Base-by-base conservation (phyloP, 1,140 invertebrate genomes). In the Liolophura sinensis region DNA sequence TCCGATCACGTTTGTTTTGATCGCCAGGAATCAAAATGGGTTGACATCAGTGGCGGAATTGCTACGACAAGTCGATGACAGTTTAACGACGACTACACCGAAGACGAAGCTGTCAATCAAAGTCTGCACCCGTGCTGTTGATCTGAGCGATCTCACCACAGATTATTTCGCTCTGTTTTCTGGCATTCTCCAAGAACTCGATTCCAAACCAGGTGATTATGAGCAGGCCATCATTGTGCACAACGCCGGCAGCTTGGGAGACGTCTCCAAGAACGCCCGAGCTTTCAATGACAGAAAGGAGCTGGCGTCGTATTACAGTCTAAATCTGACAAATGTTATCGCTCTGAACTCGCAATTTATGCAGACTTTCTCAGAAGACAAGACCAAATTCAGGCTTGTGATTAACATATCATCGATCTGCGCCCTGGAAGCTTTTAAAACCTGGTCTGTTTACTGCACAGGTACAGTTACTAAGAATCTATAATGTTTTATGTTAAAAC, bases 351-450 rank as follows among this genome's bases (percentile, higher is more conserved):
- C 89, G 46, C 87, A 90, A 46, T 93, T 95, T 76, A 87, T 93
- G 75, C 82, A 87, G 61, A 65, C 82, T 16, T 89, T 90, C 70
- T 85, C 87, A 15, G 63, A 80, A 5, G 60, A 78, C 6, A 60
- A 68, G 78, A 61, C 82, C 67, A 90, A 68, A 83, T 87, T 76
- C 24, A 71, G 83, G 66, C 77, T 88, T 51, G 87, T 97, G 25
- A 88, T 98, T 0, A 97, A 98, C 78, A 91, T 97, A 4, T 94
- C 93, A 40, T 97, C 95, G 1, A 82, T 96, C 31, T 90, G 89
- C 73, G 94, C 89, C 14, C 82, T 94, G 16, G 83, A 92, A 75
- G 91, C 94, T 0, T 90, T 91, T 76, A 88, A 90, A 73, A 91
- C 90, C 7, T 85, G 92, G 86, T 88, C 89, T 11, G 89, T 92